Conservation (phyloP, 1,140 invertebrate genomes). For the Rhynchophorus ferrugineus region DNA sequence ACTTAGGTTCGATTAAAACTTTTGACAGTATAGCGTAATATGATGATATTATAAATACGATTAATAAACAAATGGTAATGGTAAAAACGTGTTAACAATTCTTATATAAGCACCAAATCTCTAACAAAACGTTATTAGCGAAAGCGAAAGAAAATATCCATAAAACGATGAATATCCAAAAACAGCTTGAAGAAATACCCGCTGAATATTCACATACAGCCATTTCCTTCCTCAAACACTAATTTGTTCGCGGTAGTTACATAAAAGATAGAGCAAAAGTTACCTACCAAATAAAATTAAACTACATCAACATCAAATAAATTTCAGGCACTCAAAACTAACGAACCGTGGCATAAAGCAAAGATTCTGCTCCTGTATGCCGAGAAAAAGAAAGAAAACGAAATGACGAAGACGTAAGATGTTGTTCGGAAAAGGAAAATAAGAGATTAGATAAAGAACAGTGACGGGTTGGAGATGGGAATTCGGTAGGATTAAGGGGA, state of each 20-base stretch:
- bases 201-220: not conserved
- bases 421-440: slow-evolving; percentile 17
- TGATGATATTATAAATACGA: too few species aligned
- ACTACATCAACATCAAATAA: slow-evolving; percentile 25
- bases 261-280: slow-evolving; percentile 13
- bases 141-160: not conserved
- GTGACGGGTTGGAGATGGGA: slow-evolving; percentile 10
- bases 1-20: too few species aligned
- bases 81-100: too few species aligned
- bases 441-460: slow-evolving; percentile 13
- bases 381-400: slow-evolving; percentile 2
- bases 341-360: slow-evolving; percentile 24
- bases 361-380: slow-evolving; percentile 16
- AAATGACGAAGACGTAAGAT: slow-evolving; percentile 13
- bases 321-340: slow-evolving; percentile 24
- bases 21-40: too few species aligned
- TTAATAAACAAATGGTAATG: too few species aligned
- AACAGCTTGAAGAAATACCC: too few species aligned
- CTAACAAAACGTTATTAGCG: not conserved
- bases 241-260: slow-evolving; percentile 1
- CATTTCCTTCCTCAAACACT: not conserved
- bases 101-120: not conserved
- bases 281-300: slow-evolving; percentile 24
- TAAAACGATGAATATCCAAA: too few species aligned
- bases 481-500: not conserved